Conservation (phyloP, 2,888 invertebrate genomes). For the Drosophila borborema region DNA sequence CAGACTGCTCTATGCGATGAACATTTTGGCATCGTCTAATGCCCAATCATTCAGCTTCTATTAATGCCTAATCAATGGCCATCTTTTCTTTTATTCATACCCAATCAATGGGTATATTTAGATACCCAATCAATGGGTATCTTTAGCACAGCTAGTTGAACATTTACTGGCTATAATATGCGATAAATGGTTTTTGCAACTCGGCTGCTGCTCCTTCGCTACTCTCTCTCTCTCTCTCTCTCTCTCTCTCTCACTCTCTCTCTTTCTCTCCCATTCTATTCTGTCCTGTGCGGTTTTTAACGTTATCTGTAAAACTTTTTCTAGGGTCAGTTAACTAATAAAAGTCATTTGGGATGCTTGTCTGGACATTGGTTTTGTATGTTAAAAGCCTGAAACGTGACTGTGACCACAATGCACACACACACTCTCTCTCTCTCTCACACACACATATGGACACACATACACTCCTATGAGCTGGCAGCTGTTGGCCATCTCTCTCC, state of each 20-base stretch:
- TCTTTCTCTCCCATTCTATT: neutral
- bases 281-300: slow-evolving; percentile 7
- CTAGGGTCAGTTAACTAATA: slow-evolving; percentile 69
- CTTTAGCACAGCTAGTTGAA: neutral
- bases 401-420: slow-evolving; percentile 46
- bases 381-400: slow-evolving; percentile 52
- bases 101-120: neutral
- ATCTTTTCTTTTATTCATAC: neutral
- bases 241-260: no score
- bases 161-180: slow-evolving; percentile 9
- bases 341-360: slow-evolving; percentile 61
- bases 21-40: neutral
- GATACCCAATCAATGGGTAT: neutral
- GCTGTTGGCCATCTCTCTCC: slow-evolving; percentile 45
- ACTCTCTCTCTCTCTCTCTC: neutral
- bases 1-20: neutral
- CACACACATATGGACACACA: neutral
- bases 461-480: neutral
- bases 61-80: neutral
- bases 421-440: neutral
- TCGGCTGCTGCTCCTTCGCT: neutral
- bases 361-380: slow-evolving; percentile 13
- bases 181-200: slow-evolving; percentile 19
- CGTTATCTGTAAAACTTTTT: slow-evolving; percentile 29
- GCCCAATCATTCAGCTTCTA: neutral